Conservation (phyloP, 2,888 invertebrate species). For the Catocala fraxini region DNA sequence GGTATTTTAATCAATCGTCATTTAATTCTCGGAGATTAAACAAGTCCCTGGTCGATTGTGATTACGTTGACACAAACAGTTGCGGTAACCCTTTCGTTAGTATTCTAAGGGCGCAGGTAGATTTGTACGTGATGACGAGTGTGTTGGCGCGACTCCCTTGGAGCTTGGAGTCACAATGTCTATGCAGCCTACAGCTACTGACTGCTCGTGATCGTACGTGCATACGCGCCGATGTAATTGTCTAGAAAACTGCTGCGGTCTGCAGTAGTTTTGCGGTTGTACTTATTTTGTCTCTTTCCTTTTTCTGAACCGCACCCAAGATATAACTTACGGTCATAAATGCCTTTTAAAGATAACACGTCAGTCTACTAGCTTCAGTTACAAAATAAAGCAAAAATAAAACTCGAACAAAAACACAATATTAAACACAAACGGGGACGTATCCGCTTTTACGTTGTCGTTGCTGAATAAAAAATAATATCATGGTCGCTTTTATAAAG, state of each 20-base stretch:
- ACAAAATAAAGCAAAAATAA: neutral
- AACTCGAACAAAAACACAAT: neutral
- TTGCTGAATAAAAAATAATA: neutral
- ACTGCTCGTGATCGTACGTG: slow-evolving; percentile 24
- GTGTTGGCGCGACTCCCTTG: slow-evolving; percentile 41
- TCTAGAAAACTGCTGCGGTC: slow-evolving; percentile 38
- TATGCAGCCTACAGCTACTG: slow-evolving; percentile 27
- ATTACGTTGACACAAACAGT: slow-evolving; percentile 47
- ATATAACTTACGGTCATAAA: too few species aligned
- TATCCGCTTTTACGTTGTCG: neutral
- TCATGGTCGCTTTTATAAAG: neutral
- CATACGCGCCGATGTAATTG: slow-evolving; percentile 42
- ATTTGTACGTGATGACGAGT: slow-evolving; percentile 44
- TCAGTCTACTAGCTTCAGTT: too few species aligned
- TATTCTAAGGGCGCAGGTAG: slow-evolving; percentile 36
- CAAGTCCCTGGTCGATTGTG: slow-evolving; percentile 30
- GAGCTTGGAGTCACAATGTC: slow-evolving; percentile 29
- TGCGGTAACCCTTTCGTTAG: slow-evolving; percentile 43
- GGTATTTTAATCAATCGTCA: slow-evolving; percentile 27
- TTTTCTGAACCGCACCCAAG: too few species aligned
- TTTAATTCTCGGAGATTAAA: slow-evolving; percentile 37
- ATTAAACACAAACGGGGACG: neutral
- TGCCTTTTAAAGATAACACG: too few species aligned
- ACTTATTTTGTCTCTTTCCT: neutral
- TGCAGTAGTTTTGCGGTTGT: slow-evolving; percentile 1